Conservation (phyloP, 2,113 vertebrate species). For the Phalacrocorax brasilianus region DNA sequence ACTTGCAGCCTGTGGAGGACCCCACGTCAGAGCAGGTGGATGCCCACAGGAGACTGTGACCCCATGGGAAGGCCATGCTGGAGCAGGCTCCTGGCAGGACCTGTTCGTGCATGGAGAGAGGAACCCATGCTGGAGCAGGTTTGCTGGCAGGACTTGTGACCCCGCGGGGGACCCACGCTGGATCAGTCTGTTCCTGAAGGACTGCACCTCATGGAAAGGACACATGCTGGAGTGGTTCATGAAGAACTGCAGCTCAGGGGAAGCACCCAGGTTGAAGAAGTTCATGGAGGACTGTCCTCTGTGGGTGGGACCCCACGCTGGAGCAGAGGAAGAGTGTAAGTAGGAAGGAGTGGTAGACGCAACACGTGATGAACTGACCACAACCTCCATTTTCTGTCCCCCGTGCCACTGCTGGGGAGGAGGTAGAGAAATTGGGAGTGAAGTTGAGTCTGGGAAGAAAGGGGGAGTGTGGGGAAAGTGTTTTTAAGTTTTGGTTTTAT, state of each 20-base stretch:
- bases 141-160: too few species aligned
- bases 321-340: neutral
- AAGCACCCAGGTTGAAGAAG: too few species aligned
- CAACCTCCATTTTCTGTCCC: neutral
- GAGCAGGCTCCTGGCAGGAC: neutral
- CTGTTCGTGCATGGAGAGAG: neutral
- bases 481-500: neutral
- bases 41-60: neutral
- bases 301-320: neutral
- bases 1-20: neutral
- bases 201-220: neutral
- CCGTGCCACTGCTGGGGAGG: neutral
- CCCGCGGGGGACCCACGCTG: neutral
- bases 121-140: too few species aligned
- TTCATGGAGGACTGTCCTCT: neutral
- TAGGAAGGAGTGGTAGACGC: neutral
- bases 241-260: too few species aligned
- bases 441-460: neutral
- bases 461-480: too few species aligned
- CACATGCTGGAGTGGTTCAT: neutral
- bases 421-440: neutral
- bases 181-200: neutral
- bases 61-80: fast-evolving
- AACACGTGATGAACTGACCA: neutral
- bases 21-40: too few species aligned